A percentile compares a stretch with the other conserved stretches of the same genome.
These are phyloP conservation scores for Acanthis flammea DNA, from an alignment of 2,797 vertebrate genomes.

Conservation along the genomic window DNA sequence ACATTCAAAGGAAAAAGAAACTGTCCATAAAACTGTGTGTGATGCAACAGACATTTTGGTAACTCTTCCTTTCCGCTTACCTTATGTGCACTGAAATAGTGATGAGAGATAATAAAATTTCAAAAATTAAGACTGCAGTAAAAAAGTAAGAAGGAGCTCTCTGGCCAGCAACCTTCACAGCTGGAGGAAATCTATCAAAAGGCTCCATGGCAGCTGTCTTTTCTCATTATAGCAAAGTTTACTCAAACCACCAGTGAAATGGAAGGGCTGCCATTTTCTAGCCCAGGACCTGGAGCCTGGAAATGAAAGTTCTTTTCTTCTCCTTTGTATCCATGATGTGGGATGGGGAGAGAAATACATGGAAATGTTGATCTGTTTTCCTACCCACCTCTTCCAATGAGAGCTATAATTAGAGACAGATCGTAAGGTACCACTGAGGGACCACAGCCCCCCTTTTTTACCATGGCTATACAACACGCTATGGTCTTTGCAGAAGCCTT, in stretches of 20 bases:
- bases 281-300: background rate
- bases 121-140: background rate
- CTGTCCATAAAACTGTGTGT: background rate
- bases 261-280: background rate
- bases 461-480: background rate
- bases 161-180: background rate
- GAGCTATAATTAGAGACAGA: background rate
- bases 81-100: background rate
- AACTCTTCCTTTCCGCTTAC: background rate
- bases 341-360: background rate
- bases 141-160: background rate
- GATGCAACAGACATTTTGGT: background rate
- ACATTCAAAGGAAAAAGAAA: background rate
- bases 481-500: background rate
- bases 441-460: background rate
- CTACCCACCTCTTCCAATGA: background rate
- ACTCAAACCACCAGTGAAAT: background rate
- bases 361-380: background rate
- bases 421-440: background rate
- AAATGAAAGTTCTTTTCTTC: background rate
- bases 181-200: background rate
- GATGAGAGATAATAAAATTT: background rate
- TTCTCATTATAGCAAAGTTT: rapidly evolving
- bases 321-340: background rate
- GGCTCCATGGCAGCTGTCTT: background rate